Base-by-base conservation (phyloP, 1,140 invertebrate genomes). In the Drosophila rufa region DNA sequence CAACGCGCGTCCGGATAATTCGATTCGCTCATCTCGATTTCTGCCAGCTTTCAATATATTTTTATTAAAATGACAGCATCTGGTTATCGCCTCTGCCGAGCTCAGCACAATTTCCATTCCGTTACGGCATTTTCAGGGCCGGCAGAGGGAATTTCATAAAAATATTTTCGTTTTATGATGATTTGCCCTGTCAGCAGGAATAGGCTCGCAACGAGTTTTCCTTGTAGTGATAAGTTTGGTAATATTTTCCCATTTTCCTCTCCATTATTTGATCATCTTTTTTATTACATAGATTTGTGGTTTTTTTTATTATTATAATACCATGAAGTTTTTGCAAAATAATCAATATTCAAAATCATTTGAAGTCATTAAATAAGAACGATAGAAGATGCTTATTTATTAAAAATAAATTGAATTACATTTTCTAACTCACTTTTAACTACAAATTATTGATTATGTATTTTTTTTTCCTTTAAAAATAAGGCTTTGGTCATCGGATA, bases 1-100 rank as follows among this genome's bases (percentile, higher is more conserved):
- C 65, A 79, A 79, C 60, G 60, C 60, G 60, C 30, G 62, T 79
- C 12, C 53, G 17, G 45, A 79, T 66, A 79, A 79, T 79, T 73
- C 68, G 50, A 45, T 65, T 65, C 57, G 66, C 58, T 46, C 58
- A 42, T 64, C 42, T 60, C 77, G 67, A 79, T 79, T 71, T 71
- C 53, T 70, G 66, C 76, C 66, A 79, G 76, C 75, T 79, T 79
- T 79, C 75, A 62, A 78, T 79, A 79, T 79, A 61, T 71, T 79
- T 74, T 71, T 70, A 79, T 79, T 79, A 79, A 71, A 79, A 78
- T 64, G 53, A 79, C 75, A 70, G 50, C 76, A 79, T 79, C 75
- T 79, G 76, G 66, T 57, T 69, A 57, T 56, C 19, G 48, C 48
- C 38, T 11, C 51, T 57, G 27, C 74, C 48, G 75, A 78, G 64